Base-by-base conservation (phyloP, 2,113 vertebrate genomes). In the Mus pahari region DNA sequence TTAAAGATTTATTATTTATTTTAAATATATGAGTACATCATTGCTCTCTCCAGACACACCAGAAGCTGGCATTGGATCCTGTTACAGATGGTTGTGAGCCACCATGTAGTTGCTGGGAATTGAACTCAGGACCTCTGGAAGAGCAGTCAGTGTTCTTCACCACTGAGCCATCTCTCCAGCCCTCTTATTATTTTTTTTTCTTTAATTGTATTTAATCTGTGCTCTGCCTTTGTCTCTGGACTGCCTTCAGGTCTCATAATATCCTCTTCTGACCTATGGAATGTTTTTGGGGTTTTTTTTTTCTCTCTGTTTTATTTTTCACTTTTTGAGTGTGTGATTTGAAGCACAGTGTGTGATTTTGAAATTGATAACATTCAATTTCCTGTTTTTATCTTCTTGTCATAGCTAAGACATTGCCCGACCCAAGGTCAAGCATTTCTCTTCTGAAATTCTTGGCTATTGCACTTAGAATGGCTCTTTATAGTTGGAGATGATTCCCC, bases 401-500 rank as follows among this genome's bases (percentile, higher is more conserved):
- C 83, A 33, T 78, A 58, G 45, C 20, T 88, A 77, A 91, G 53
- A 94, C 26, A 89, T 45, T 84, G 28, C n/a, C n/a, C 64, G 68
- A 42, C 74, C 33, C 14, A 78, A 94, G 28, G 33, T 70, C 64
- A 70, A 70, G 45, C 28, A n/a, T 73, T 82, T 94, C 86, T 82
- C 39, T 58, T 77, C 77, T 77, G 20, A 82, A 73, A 86, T 14
- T 12, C 75, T 42, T 86, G 82, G 20, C 12, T 33, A 77, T 92
- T 12, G 16, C 39, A 36, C 42, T 31, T 64, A 20, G 28, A 86
- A 1, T 2, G 7, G 60, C 62, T 66, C 58, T 45, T 13, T 53
- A 7, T 45, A 75, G 73, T 95, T 94, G 75, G 10, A 86, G 28
- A 64, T 82, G 64, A 66, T 86, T 93, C 95, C 77, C 71, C 3